These are phyloP conservation scores for Varroa destructor DNA, from an alignment of 1,140 invertebrate genomes.

Conservation along the genomic window DNA sequence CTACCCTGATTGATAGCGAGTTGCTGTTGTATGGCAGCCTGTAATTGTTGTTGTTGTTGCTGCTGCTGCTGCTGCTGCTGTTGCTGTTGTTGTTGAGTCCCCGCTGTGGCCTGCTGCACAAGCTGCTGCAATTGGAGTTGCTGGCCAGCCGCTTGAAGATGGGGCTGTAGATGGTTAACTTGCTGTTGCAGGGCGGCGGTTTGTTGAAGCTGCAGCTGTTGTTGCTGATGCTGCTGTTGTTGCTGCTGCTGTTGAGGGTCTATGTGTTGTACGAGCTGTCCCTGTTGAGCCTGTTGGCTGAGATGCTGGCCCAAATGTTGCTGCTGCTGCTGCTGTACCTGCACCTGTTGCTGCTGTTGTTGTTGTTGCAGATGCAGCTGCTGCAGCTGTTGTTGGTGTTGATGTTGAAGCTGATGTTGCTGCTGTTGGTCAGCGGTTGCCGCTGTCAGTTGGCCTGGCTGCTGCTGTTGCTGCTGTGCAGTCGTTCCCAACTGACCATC, in stretches of 20 bases:
- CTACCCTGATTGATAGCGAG: no score
- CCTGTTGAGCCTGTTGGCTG: neutral
- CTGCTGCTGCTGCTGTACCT: conserved; percentile 2
- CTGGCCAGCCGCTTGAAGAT: neutral
- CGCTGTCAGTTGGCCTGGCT: conserved; percentile 8
- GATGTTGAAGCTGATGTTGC: neutral
- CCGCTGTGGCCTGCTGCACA: conserved; percentile 13
- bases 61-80: conserved; percentile 26
- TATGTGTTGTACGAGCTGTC: neutral
- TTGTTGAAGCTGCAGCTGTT: conserved; percentile 11
- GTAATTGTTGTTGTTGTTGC: neutral
- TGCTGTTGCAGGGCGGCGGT: neutral
- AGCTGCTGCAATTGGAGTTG: conserved; percentile 11
- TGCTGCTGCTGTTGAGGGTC: no score
- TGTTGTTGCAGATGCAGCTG: conserved; percentile 6
- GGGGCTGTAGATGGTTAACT: no score
- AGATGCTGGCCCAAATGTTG: conserved; percentile 12
- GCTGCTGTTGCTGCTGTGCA: conserved; percentile 2
- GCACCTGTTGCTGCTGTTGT: conserved; percentile 10
- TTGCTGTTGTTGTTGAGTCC: conserved; percentile 12
- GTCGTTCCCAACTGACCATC: neutral
- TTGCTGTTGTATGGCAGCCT: neutral
- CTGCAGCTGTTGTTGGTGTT: conserved; percentile 11
- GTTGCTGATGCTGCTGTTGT: conserved; percentile 8
- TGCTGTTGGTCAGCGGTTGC: conserved; percentile 4